These are phyloP conservation scores for Volucella inanis DNA, from an alignment of 2,888 invertebrate species.

Conservation along the genomic window DNA sequence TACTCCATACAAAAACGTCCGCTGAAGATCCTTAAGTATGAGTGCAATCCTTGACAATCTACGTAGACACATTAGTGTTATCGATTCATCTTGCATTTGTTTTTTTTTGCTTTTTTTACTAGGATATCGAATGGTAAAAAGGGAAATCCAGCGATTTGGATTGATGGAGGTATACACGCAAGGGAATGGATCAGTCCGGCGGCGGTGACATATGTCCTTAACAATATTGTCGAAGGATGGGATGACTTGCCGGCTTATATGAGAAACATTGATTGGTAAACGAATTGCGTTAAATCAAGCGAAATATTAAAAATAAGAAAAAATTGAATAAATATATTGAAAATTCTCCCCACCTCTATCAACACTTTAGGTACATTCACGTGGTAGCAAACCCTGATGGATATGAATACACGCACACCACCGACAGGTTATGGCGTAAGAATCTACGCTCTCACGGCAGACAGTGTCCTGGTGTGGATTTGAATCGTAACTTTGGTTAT, in stretches of 20 bases:
- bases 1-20: conserved; percentile 89
- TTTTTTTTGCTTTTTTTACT: background rate
- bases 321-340: too few relatives aligned
- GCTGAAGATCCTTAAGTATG: conserved; percentile 86
- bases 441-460: conserved; percentile 86
- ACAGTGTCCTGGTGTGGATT: conserved; percentile 89
- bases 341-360: conserved; percentile 1
- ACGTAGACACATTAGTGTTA: background rate
- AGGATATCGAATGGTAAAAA: conserved; percentile 88
- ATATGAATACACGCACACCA: conserved; percentile 92
- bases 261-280: conserved; percentile 91
- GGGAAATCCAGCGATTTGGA: conserved; percentile 87
- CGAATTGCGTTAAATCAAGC: conserved; percentile 3
- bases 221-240: conserved; percentile 88
- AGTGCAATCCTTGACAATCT: conserved; percentile 26
- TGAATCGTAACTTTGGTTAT: conserved; percentile 94
- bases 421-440: conserved; percentile 93
- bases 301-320: conserved; percentile 7
- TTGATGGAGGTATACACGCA: conserved; percentile 92
- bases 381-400: conserved; percentile 93
- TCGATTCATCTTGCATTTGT: conserved; percentile 26
- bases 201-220: conserved; percentile 89
- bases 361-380: conserved; percentile 85
- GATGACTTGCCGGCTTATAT: conserved; percentile 87
- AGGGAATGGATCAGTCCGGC: conserved; percentile 95